A percentile compares a stretch with the other conserved stretches of the same genome.
phyloP scores from a whole-genome alignment of 2,113 vertebrate genomes.

The Xiphorhynchus elegans region DNA sequence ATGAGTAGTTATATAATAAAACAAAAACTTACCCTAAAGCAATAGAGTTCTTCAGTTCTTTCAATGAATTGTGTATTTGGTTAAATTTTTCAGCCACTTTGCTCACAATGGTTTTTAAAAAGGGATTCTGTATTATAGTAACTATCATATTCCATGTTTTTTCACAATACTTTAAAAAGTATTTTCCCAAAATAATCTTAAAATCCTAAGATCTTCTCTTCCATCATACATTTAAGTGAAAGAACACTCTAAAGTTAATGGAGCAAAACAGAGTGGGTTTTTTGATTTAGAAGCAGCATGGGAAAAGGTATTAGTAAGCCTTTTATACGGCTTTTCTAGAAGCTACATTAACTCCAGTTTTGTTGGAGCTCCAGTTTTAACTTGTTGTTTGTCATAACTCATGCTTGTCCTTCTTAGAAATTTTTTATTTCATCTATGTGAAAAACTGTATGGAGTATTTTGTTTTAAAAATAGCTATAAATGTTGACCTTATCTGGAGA shows the following conservation, averaged over 20 bases:
- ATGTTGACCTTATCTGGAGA: not conserved
- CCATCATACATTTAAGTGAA: not conserved
- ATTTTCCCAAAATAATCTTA: not conserved
- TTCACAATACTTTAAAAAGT: not conserved
- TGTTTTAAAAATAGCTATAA: not conserved
- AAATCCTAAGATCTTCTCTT: not conserved
- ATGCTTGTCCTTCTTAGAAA: not conserved
- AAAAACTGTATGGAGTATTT: not conserved
- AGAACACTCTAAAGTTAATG: not conserved
- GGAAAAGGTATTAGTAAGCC: not conserved
- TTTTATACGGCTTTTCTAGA: not conserved
- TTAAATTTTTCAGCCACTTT: not conserved
- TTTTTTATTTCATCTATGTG: not conserved
- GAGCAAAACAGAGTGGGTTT: not conserved
- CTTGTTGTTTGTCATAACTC: not conserved
- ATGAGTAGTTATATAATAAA: not conserved
- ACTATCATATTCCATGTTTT: not conserved
- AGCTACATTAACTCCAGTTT: not conserved
- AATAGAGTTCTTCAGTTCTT: not conserved
- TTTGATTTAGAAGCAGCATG: not conserved
- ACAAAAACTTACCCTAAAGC: not conserved
- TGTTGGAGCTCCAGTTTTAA: not conserved
- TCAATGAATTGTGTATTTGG: not conserved
- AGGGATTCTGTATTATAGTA: not conserved
- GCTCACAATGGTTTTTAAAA: not conserved